These are phyloP conservation scores for Cyclophora albipunctata DNA, from an alignment of 2,888 invertebrate species.

Conservation along the genomic window DNA sequence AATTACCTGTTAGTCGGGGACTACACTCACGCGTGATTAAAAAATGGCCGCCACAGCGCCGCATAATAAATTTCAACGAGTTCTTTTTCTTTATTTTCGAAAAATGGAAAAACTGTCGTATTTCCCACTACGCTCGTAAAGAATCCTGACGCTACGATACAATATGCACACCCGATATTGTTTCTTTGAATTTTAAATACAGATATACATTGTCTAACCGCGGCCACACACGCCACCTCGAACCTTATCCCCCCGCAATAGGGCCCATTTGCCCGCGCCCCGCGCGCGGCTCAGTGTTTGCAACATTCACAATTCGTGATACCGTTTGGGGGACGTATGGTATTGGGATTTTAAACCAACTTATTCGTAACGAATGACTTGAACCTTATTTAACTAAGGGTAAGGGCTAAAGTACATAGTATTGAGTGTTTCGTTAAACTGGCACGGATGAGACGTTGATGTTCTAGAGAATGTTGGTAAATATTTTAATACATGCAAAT, in stretches of 20 bases:
- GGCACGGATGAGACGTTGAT: constrained; percentile 19
- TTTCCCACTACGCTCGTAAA: constrained; percentile 65
- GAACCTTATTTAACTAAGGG: constrained; percentile 10
- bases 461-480: constrained; percentile 34
- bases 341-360: constrained; percentile 37
- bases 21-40: constrained; percentile 44
- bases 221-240: constrained; percentile 24
- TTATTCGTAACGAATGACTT: constrained; percentile 13
- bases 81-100: constrained; percentile 41
- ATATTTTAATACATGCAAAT: constrained; percentile 47
- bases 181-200: constrained; percentile 70
- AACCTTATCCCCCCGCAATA: constrained; percentile 27
- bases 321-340: constrained; percentile 38
- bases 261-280: constrained; percentile 30
- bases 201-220: constrained; percentile 17
- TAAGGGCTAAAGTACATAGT: constrained; percentile 14
- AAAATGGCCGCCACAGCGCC: constrained; percentile 40
- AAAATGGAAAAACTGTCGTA: constrained; percentile 51
- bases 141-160: constrained; percentile 53
- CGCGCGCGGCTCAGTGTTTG: constrained; percentile 13
- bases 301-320: constrained; percentile 30
- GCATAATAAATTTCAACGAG: constrained; percentile 41
- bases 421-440: constrained; percentile 11
- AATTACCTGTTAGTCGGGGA: constrained; percentile 33
- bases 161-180: constrained; percentile 67